A percentile compares a stretch with the other conserved stretches of the same genome.
These are phyloP conservation scores for Galemys pyrenaicus DNA, from an alignment of 2,113 vertebrate species.

Conservation along the genomic window DNA sequence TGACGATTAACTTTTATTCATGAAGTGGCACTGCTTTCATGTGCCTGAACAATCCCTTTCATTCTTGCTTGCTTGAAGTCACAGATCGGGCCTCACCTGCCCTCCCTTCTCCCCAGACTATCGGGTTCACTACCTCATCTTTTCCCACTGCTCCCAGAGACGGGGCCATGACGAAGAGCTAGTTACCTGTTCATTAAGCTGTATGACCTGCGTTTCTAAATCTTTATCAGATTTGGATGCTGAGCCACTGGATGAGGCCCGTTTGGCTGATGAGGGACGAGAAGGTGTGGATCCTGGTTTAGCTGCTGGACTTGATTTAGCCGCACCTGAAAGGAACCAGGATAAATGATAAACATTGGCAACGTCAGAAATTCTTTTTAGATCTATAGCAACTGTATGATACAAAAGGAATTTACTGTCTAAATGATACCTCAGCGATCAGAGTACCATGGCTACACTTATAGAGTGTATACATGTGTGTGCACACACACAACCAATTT, in stretches of 20 bases:
- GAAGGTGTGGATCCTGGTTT: constrained; percentile 95
- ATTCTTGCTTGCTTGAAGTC: background rate
- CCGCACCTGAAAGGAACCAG: constrained; percentile 89
- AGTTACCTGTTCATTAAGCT: constrained; percentile 97
- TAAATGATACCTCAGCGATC: background rate
- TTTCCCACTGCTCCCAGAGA: background rate
- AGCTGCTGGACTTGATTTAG: constrained; percentile 93
- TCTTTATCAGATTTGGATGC: constrained; percentile 97
- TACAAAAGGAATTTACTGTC: background rate
- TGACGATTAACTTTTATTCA: background rate
- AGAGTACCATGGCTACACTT: background rate
- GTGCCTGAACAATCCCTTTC: background rate
- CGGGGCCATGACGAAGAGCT: background rate
- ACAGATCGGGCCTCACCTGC: background rate
- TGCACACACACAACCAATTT: background rate
- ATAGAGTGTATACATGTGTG: background rate
- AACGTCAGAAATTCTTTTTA: background rate
- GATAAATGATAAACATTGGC: background rate
- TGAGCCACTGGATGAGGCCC: constrained; percentile 88
- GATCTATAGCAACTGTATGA: background rate
- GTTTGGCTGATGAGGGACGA: constrained; percentile 98
- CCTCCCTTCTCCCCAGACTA: background rate
- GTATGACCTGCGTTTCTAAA: constrained; percentile 97
- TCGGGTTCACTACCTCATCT: background rate
- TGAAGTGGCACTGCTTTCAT: background rate